Conservation (phyloP, 2,797 vertebrate species). For the Pristis pectinata region DNA sequence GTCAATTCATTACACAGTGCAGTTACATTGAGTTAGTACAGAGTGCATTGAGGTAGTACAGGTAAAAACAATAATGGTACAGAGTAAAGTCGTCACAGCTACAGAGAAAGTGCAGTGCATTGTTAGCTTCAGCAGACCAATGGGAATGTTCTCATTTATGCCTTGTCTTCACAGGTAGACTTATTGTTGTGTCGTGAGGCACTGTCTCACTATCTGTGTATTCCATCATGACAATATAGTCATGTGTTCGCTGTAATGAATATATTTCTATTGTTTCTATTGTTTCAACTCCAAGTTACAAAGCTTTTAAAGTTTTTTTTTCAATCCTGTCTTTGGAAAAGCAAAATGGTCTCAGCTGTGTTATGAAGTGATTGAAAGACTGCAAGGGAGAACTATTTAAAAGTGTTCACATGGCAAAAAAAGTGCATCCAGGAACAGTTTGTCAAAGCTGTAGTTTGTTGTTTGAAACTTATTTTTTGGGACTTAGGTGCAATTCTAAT, state of each 20-base stretch:
- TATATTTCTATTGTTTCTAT: not conserved
- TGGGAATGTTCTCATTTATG: not conserved
- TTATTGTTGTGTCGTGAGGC: not conserved
- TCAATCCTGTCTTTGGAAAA: not conserved
- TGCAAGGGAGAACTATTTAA: not conserved
- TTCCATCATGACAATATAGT: not conserved
- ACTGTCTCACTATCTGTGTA: not conserved
- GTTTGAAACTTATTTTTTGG: not conserved
- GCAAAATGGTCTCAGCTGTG: not conserved
- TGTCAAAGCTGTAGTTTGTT: not conserved
- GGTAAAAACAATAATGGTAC: too few relatives aligned
- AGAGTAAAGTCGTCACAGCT: too few relatives aligned
- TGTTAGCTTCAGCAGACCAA: not conserved
- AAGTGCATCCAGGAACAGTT: not conserved
- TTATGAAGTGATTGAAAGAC: not conserved
- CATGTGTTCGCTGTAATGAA: not conserved
- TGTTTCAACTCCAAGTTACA: too few relatives aligned
- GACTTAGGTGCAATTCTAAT: not conserved
- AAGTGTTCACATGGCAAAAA: not conserved
- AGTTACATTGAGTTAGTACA: too few relatives aligned
- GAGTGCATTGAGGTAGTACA: too few relatives aligned
- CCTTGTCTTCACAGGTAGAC: not conserved
- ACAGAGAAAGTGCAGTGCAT: too few relatives aligned
- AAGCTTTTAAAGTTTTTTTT: not conserved
- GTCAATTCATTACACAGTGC: too few relatives aligned